phyloP scores from a whole-genome alignment of 2,888 invertebrate species.

The Xanthia togata region DNA sequence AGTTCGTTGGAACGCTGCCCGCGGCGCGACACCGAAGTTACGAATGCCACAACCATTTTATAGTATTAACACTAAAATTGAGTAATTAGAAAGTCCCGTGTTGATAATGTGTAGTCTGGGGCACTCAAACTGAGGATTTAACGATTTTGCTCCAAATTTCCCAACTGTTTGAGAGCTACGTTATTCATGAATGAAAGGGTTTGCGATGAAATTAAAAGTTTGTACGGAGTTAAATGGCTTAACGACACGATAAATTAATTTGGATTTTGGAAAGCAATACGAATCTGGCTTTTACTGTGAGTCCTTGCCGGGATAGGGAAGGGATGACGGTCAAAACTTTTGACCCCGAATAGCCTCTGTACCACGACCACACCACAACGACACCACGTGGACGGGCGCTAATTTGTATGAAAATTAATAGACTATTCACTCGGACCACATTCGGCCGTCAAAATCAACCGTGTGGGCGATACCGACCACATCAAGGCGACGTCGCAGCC shows the following conservation, averaged over 20 bases:
- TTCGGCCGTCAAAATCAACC: too few species aligned
- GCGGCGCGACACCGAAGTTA: conserved; percentile 37
- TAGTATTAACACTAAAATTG: conserved; percentile 59
- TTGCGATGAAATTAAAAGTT: conserved; percentile 54
- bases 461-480: too few species aligned
- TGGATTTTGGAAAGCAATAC: conserved; percentile 32
- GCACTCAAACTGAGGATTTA: conserved; percentile 34
- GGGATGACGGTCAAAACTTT: too few species aligned
- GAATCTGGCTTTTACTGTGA: not conserved
- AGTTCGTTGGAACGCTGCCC: conserved; percentile 74
- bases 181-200: conserved; percentile 49
- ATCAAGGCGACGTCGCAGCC: too few species aligned
- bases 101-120: conserved; percentile 40
- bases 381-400: too few species aligned
- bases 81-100: conserved; percentile 57
- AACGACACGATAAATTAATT: conserved; percentile 42
- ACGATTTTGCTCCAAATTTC: conserved; percentile 15
- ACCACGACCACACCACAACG: too few species aligned
- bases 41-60: conserved; percentile 44
- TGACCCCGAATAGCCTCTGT: too few species aligned
- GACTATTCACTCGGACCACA: too few species aligned
- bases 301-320: not conserved
- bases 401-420: too few species aligned
- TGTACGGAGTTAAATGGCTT: conserved; percentile 20
- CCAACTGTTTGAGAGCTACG: conserved; percentile 43